These are phyloP conservation scores for Papilio aristodemus DNA, from an alignment of 1,140 invertebrate species.

Conservation along the genomic window DNA sequence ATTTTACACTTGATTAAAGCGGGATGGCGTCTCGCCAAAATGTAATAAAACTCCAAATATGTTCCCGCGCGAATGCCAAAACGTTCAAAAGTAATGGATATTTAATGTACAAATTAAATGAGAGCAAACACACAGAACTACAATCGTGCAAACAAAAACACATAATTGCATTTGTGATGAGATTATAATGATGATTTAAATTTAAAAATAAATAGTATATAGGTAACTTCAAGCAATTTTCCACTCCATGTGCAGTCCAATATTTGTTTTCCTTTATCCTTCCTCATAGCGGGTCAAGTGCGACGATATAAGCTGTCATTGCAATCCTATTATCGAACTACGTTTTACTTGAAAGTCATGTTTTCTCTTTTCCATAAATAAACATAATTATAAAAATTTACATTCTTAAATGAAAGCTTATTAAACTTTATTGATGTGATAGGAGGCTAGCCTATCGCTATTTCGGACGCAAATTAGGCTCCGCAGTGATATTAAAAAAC, in stretches of 20 bases:
- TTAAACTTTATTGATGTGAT: too few relatives aligned
- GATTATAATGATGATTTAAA: background rate
- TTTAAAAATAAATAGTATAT: background rate
- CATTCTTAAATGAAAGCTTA: too few relatives aligned
- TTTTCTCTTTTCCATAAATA: too few relatives aligned
- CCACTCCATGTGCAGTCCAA: background rate
- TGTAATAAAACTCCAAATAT: conserved; percentile 18
- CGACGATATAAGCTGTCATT: background rate
- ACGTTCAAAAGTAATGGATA: conserved; percentile 5
- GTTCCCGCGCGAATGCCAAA: conserved; percentile 17
- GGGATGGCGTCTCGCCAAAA: conserved; percentile 13
- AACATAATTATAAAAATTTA: too few relatives aligned
- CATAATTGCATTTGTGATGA: conserved; percentile 3
- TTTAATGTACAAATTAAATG: conserved; percentile 21
- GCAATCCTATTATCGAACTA: too few relatives aligned
- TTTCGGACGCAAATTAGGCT: too few relatives aligned
- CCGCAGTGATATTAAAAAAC: too few relatives aligned
- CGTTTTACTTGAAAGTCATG: too few relatives aligned
- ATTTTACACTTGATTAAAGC: conserved; percentile 21
- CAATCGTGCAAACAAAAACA: background rate
- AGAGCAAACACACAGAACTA: background rate
- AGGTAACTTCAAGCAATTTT: background rate
- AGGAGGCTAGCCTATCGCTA: too few relatives aligned
- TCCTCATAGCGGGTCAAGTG: conserved; percentile 1
- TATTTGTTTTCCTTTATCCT: conserved; percentile 1